Evolutionary conservation across 2,797 vertebrate genomes (phyloP).

Genomic region (Rhynchotus rufescens): DNA sequence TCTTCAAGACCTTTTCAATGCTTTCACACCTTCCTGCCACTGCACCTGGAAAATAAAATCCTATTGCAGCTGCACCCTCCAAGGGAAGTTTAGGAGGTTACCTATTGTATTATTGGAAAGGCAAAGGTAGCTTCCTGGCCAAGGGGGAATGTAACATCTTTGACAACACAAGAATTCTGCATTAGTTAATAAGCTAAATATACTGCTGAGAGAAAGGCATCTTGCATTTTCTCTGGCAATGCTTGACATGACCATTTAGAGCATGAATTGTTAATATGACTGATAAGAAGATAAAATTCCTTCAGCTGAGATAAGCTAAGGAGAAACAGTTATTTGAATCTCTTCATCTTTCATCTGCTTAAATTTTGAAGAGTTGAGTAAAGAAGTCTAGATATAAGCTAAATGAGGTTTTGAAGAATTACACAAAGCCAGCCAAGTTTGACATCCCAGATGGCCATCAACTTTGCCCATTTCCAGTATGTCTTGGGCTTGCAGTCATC

Average conservation of each 20-base stretch:
- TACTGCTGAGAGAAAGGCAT: background rate
- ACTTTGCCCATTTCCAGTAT: background rate
- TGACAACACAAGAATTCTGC: background rate
- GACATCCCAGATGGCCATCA: background rate
- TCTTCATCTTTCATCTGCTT: background rate
- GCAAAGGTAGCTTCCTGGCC: background rate
- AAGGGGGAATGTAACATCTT: background rate
- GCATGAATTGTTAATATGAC: background rate
- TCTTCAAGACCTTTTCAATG: background rate
- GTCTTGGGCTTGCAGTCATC: background rate
- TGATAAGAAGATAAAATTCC: background rate
- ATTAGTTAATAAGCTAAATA: background rate
- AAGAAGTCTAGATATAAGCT: background rate
- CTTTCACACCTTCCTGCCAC: background rate
- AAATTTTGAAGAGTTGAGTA: background rate
- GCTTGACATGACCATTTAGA: background rate
- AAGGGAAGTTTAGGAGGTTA: background rate
- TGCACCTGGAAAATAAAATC: background rate
- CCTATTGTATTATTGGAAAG: background rate
- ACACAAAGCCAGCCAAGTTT: background rate
- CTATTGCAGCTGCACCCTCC: background rate
- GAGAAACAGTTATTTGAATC: background rate
- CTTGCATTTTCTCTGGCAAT: slow-evolving; percentile 32
- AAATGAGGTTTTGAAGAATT: background rate
- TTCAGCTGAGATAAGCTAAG: background rate